phyloP scores from a whole-genome alignment of 2,797 vertebrate genomes.

The Dromococcyx pavoninus region DNA sequence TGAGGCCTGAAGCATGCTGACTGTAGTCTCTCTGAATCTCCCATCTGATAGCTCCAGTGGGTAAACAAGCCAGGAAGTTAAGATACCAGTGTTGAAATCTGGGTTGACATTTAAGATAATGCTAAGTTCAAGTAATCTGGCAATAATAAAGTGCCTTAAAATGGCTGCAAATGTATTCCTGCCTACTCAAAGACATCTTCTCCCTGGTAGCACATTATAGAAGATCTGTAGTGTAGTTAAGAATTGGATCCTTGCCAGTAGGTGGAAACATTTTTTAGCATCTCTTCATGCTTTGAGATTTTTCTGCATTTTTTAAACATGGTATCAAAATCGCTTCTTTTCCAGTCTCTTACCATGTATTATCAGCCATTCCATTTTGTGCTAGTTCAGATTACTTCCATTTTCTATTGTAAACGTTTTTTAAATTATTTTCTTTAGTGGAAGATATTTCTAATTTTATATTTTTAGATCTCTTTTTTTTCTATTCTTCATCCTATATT shows the following conservation, averaged over 20 bases:
- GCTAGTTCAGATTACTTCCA: constrained; percentile 36
- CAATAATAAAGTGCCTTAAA: constrained; percentile 47
- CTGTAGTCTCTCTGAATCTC: background rate
- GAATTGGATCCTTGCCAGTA: constrained; percentile 43
- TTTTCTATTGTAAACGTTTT: constrained; percentile 48
- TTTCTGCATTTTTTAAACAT: background rate
- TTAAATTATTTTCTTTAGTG: background rate
- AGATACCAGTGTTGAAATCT: background rate
- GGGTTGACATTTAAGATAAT: background rate
- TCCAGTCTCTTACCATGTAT: constrained; percentile 42
- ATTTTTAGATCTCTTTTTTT: background rate
- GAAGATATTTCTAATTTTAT: background rate
- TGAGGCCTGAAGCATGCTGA: background rate
- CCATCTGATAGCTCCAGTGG: background rate
- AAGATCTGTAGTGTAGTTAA: constrained; percentile 38
- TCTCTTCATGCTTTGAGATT: constrained; percentile 42
- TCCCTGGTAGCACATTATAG: constrained; percentile 26
- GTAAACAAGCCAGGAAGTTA: background rate
- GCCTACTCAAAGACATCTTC: constrained; percentile 56
- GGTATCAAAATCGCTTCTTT: constrained; percentile 37
- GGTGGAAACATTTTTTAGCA: constrained; percentile 56
- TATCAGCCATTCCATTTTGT: constrained; percentile 17
- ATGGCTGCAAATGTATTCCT: constrained; percentile 57
- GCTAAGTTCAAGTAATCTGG: background rate
- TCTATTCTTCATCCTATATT: constrained; percentile 1